Evolutionary conservation across 2,888 invertebrate species (phyloP), one percentile per base, ranked within the genome.

Genomic region (Spisula solida): DNA sequence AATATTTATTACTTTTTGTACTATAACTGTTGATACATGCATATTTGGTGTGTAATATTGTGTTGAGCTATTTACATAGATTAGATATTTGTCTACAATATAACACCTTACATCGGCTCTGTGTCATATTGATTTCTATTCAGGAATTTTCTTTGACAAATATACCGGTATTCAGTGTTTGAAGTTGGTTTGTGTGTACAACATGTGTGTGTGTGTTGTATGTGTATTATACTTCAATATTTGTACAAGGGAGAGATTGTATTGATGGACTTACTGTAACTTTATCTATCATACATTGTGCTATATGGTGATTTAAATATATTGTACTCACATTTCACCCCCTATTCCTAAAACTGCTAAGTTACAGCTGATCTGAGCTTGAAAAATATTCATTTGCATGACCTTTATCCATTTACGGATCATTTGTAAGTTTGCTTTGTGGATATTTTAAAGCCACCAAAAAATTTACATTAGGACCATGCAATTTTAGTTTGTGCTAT

Each of bases 181-280:
- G 60, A 66, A 5, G 60, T 66, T 66, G 60, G n/a, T 66, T 66
- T 66, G 60, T 66, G 60, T 66, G 25, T 66, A 66, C 60, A 66
- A 25, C 10, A 66, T 25, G 60, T 25, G 41, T 56, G 60, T 66
- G 25, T 66, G n/a, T 56, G n/a, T n/a, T n/a, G 6, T 10, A 66
- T 25, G 25, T 25, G n/a, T n/a, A 66, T 66, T 66, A 66, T 66
- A 66, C 25, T 66, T n/a, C 60, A 66, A 66, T 66, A 66, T 66
- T 66, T 66, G 60, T 66, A 25, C 25, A 25, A n/a, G 0, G 20
- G 20, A 25, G 60, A 66, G 60, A 66, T 25, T 66, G 25, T 66
- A 66, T 25, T 12, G 60, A 66, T 66, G 60, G 12, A 66, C n/a
- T 66, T 66, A 66, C 25, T 12, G n/a, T 66, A n/a, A 10, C 60